Conservation (phyloP, 2,113 vertebrate genomes). For the Protobothrops mucrosquamatus region DNA sequence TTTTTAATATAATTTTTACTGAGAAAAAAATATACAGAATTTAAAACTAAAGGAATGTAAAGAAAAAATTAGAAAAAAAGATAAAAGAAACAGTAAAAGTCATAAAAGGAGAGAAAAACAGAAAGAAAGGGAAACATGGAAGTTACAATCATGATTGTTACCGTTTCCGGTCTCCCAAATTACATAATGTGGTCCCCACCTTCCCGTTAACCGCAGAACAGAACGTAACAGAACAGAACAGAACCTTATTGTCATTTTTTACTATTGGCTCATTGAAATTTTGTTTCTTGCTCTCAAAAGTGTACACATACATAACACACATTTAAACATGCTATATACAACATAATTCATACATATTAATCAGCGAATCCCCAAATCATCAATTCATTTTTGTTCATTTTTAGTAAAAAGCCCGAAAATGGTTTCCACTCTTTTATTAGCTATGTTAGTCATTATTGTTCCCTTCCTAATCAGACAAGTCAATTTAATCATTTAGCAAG, state of each 20-base stretch:
- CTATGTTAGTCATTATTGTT: no score
- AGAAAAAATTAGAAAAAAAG: neutral
- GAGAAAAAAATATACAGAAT: neutral
- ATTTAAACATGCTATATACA: no score
- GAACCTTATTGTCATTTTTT: no score
- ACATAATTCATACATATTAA: neutral
- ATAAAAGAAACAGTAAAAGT: neutral
- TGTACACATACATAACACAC: no score
- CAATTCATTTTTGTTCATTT: neutral
- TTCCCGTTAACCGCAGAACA: neutral
- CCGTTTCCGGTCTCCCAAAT: neutral
- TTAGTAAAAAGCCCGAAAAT: neutral
- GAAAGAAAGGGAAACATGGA: neutral
- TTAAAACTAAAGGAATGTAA: neutral
- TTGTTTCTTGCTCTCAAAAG: no score
- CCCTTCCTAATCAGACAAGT: no score
- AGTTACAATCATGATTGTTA: neutral
- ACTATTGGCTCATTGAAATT: no score
- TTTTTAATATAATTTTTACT: neutral
- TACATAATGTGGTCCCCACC: neutral
- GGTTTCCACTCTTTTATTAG: no score
- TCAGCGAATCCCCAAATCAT: neutral
- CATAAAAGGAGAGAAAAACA: neutral
- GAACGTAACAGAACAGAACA: no score
- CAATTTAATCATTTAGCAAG: no score